Evolutionary conservation across 1,140 invertebrate species (phyloP).

Genomic region (Pantala flavescens): DNA sequence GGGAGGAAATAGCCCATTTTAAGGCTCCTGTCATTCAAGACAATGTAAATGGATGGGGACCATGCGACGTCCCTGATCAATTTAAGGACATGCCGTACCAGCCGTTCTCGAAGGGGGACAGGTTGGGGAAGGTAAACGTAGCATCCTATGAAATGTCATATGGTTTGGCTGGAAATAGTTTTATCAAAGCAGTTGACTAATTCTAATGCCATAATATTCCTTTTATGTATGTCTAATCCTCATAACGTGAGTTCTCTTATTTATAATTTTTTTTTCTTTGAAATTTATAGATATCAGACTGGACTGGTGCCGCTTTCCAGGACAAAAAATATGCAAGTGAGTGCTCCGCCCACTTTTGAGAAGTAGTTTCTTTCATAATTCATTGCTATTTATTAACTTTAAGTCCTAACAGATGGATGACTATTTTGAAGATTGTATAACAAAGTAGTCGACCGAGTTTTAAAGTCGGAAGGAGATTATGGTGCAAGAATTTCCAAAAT

Average conservation of each 20-base stretch:
- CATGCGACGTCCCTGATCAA: conserved; percentile 83
- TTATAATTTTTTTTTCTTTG: conserved; percentile 19
- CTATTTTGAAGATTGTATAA: no score
- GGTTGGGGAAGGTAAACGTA: conserved; percentile 71
- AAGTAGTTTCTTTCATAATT: no score
- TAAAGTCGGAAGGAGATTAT: no score
- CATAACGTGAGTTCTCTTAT: no score
- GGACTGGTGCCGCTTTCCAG: conserved; percentile 89
- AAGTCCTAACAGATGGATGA: no score
- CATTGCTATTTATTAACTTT: no score
- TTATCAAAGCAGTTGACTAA: no score
- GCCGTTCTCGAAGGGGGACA: conserved; percentile 93
- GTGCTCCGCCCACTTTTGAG: conserved; percentile 25
- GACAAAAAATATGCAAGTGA: conserved; percentile 92
- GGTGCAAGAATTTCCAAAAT: no score
- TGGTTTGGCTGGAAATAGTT: no score
- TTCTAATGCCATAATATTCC: no score
- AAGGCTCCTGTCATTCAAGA: conserved; percentile 68
- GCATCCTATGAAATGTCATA: background rate
- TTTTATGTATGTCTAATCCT: no score
- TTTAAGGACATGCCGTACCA: conserved; percentile 98
- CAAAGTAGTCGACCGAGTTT: no score
- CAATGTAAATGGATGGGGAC: conserved; percentile 90
- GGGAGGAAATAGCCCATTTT: conserved; percentile 39
- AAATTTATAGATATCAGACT: conserved; percentile 76